These are phyloP conservation scores for Dasypus novemcinctus DNA, from an alignment of 2,113 vertebrate genomes.

Conservation along the genomic window DNA sequence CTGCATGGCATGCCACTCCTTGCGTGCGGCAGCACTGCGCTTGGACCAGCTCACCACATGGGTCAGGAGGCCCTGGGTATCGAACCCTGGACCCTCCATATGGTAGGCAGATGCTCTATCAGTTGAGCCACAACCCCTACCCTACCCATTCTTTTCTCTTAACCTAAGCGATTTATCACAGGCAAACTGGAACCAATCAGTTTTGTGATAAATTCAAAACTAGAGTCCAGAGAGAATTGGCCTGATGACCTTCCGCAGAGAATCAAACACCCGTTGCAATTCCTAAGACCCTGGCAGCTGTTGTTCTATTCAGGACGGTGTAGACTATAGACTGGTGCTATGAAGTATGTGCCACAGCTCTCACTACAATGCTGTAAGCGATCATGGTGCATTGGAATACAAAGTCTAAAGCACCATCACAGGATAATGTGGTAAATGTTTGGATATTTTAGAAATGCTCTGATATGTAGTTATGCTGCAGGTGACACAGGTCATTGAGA, in stretches of 20 bases:
- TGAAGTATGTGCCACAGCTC: neutral
- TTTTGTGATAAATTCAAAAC: neutral
- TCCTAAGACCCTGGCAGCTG: neutral
- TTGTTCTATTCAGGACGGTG: neutral
- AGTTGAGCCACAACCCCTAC: no score
- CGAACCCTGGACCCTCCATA: no score
- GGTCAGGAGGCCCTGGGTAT: no score
- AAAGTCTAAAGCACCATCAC: neutral
- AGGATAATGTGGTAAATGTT: neutral
- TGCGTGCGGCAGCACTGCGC: no score
- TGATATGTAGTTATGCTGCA: neutral
- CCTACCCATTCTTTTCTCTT: neutral
- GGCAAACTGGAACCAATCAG: neutral
- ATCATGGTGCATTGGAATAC: neutral
- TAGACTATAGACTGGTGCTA: neutral
- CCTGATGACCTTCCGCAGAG: neutral
- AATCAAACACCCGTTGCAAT: neutral
- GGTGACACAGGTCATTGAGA: neutral
- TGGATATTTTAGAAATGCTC: neutral
- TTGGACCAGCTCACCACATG: no score
- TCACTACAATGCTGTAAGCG: neutral
- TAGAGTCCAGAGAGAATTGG: neutral
- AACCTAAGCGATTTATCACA: neutral
- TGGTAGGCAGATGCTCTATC: no score
- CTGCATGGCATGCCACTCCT: no score